phyloP scores from a whole-genome alignment of 2,113 vertebrate genomes.

The Delphinus delphis region DNA sequence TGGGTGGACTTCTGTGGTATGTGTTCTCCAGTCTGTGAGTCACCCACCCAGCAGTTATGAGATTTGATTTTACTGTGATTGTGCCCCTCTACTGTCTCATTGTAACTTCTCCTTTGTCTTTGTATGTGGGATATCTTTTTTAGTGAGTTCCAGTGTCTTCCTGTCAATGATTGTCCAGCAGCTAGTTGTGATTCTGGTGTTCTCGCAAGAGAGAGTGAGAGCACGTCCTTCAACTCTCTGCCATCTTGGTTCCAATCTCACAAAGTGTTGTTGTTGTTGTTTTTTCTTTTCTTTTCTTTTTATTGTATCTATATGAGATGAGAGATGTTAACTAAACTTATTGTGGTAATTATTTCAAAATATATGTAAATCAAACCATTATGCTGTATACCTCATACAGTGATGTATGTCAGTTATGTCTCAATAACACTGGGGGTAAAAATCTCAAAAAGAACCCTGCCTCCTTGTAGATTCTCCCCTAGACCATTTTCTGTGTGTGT shows the following conservation, averaged over 20 bases:
- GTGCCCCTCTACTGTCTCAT: no score
- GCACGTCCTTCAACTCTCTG: no score
- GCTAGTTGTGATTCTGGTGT: no score
- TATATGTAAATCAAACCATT: neutral
- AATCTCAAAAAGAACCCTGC: neutral
- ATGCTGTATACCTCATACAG: neutral
- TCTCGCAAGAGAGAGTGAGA: no score
- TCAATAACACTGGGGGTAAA: neutral
- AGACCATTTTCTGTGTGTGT: neutral
- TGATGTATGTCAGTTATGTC: neutral
- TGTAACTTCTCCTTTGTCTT: no score
- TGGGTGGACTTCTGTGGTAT: no score
- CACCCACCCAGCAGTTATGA: no score
- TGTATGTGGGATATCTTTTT: no score
- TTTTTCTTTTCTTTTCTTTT: neutral
- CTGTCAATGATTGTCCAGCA: no score
- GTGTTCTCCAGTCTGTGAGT: no score
- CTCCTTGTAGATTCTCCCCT: neutral
- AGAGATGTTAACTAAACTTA: neutral
- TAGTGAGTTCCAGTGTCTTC: no score
- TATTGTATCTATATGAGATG: neutral
- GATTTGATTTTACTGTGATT: no score
- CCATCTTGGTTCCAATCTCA: neutral
- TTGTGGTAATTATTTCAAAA: neutral
- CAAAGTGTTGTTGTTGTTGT: neutral